Evolutionary conservation across 2,113 vertebrate genomes (phyloP).

Genomic region (Nibea coibor): DNA sequence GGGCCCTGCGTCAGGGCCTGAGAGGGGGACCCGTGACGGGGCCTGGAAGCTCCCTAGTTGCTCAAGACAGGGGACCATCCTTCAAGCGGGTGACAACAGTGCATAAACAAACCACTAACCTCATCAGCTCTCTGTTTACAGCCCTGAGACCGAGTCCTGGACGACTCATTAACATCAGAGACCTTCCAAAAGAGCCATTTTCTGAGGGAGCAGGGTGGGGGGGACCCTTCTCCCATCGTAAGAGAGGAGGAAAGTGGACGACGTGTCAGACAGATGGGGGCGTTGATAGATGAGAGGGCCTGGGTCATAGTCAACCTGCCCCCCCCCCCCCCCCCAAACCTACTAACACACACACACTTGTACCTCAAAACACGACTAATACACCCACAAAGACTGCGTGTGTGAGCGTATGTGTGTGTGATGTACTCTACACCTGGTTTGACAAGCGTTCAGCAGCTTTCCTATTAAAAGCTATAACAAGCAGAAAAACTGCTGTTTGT

Average conservation of each 20-base stretch:
- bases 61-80: conserved; percentile 68
- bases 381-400: conserved; percentile 3
- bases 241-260: conserved; percentile 50
- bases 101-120: conserved; percentile 79
- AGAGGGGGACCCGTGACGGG: conserved; percentile 34
- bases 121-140: conserved; percentile 75
- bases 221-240: conserved; percentile 31
- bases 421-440: conserved; percentile 24
- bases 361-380: conserved; percentile 23
- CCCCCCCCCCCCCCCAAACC: conserved; percentile 42
- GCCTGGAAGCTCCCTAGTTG: conserved; percentile 53
- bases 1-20: conserved; percentile 33
- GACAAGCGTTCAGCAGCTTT: conserved; percentile 32
- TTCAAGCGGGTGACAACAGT: conserved; percentile 77
- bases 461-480: conserved; percentile 2
- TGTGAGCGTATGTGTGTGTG: not conserved
- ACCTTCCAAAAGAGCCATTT: conserved; percentile 61
- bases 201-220: conserved; percentile 4
- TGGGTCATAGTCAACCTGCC: conserved; percentile 66
- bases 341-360: conserved; percentile 31
- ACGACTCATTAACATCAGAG: conserved; percentile 75
- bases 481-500: conserved; percentile 1
- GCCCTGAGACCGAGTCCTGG: conserved; percentile 60
- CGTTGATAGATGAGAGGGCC: conserved; percentile 80
- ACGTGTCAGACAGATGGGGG: conserved; percentile 71